Base-by-base conservation (phyloP, 2,113 vertebrate species). In the Periophthalmodon schlosseri region DNA sequence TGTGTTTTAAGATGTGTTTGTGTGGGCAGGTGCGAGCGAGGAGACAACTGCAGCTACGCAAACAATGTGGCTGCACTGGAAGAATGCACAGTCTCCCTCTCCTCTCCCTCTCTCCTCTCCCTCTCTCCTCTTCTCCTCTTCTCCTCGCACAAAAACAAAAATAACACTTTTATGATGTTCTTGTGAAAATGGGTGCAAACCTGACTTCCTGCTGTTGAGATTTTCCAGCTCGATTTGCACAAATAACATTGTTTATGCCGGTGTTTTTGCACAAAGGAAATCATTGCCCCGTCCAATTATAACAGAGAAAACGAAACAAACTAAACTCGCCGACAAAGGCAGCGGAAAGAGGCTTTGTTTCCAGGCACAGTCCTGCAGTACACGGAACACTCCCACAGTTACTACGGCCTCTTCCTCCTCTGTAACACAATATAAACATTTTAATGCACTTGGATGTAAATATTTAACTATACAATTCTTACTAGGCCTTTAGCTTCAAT, bases 141-240 rank as follows among this genome's bases (percentile, higher is more conserved):
- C 58, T 63, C 23, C 60, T 33, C 60, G 34, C 60, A 63, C 24
- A 63, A 61, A 61, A 33, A 63, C 60, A 34, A 63, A 63, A 63
- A 63, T 34, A 63, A 63, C 24, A 63, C 24, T 63, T 63, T 34
- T 63, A 15, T 63, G 60, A 63, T 63, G 60, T 63, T 63, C 60
- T 28, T 10, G 60, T 63, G 60, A 63, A 63, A 63, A 63, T 28
- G 24, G 6, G 34, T 63, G 24, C 28, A 34, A 61, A 33, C 60
- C 60, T 63, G 60, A 34, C 60, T 63, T 63, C 60, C 15, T 63
- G 60, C 28, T 63, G 60, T 63, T 63, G 60, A 63, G 60, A 63
- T 34, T 63, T 63, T 34, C 14, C 24, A 63, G 18, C 57, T 60
- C 28, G 57, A 60, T 60, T 60, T 60, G 28, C 57, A 28, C 57